Base-by-base conservation (phyloP, 2,888 invertebrate species). In the Sthenelais limicola region DNA sequence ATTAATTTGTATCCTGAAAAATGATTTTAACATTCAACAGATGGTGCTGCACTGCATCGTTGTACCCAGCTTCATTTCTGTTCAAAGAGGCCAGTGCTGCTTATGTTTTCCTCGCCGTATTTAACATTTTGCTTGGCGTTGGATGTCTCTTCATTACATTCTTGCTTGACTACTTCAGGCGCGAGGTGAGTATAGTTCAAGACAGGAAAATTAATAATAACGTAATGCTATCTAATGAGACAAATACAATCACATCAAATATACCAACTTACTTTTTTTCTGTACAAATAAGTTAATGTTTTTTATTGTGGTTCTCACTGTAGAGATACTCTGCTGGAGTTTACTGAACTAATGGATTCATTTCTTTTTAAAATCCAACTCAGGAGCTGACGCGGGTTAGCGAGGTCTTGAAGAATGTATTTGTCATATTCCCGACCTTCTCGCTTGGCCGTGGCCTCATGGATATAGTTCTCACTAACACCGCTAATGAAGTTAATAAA, bases 381-480 rank as follows among this genome's bases (percentile, higher is more conserved):
- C 30, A 70, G 70, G 54, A 28, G n/a, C 28, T 54, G 43, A 9
- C 43, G 15, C 21, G 24, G n/a, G 51, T 70, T 9, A 70, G 54
- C 26, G 54, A 54, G 12, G 28, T 18, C 24, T 24, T 70, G 43
- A 70, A 54, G 58, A 9, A 26, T 5, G 21, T 62, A 3, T 93
- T 94, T 83, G 87, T 95, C 76, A 82, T 94, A 68, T 92, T 93
- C 72, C 95, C 95, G 0, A 94, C 94, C 84, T 95, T 94, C 86
- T 92, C 92, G 12, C 89, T 95, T 21, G 94, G 93, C 0, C 92
- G 94, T 83, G 94, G 93, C 0, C 86, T 94, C 49, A 89, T 94
- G 15, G 92, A 93, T 83, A 90, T 94, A 77, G 62, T 71, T 7
- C 54, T 70, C 1, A 38, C 43, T 0, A 33, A 35, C 4, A 70